These are phyloP conservation scores for Zelleria hepariella DNA, from an alignment of 2,888 invertebrate species.

Conservation along the genomic window DNA sequence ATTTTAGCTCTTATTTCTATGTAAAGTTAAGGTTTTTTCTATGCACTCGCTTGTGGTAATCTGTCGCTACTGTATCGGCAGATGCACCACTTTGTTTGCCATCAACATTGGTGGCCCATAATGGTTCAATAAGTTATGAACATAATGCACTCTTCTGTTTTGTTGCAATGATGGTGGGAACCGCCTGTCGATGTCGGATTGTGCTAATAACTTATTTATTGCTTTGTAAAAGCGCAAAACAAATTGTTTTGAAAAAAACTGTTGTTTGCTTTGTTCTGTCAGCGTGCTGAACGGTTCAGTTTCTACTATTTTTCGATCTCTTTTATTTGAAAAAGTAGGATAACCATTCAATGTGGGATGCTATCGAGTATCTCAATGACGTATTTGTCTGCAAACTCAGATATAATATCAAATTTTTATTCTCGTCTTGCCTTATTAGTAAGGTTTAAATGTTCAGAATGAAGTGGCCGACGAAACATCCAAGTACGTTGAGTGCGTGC, in stretches of 20 bases:
- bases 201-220: neutral
- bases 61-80: neutral
- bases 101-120: constrained; percentile 20
- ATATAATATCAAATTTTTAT: constrained; percentile 9
- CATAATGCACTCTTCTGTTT: neutral
- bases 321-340: neutral
- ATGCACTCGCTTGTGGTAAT: neutral
- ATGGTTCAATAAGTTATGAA: neutral
- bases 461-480: constrained; percentile 35
- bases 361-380: neutral
- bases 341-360: constrained; percentile 6
- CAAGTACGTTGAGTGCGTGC: constrained; percentile 24
- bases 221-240: neutral
- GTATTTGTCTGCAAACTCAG: constrained; percentile 18
- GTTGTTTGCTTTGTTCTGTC: neutral
- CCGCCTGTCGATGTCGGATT: neutral
- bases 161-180: neutral
- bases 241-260: neutral
- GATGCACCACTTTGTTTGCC: constrained; percentile 25
- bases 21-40: neutral
- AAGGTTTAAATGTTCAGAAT: constrained; percentile 35
- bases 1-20: neutral
- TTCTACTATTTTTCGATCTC: neutral
- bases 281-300: neutral
- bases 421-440: constrained; percentile 43